Base-by-base conservation (phyloP, 2,113 vertebrate species). In the Pachypanchax playfairii region DNA sequence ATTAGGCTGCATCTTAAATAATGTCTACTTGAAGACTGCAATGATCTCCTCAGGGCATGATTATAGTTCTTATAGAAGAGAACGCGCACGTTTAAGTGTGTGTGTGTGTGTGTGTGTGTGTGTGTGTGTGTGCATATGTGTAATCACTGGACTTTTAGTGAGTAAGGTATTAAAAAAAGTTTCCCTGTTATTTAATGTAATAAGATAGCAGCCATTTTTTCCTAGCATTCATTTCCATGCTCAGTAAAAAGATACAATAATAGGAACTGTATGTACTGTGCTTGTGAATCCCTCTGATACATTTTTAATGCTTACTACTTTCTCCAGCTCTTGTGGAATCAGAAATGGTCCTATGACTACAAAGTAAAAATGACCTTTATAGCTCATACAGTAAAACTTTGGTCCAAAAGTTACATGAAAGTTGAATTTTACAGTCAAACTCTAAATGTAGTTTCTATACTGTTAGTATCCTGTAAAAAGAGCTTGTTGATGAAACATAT, bases 221-320 rank as follows among this genome's bases (percentile, higher is more conserved):
- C 9, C 21, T 13, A 24, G 43, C 21, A 17, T 50, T 59, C 53
- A 59, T 56, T 56, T 24, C 17, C 48, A 3, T 35, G 20, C 42
- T 31, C 46, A 43, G 44, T 67, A 65, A 65, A 65, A 54, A 28
- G 29, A 60, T 50, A 70, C 10, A 73, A 46, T 62, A 77, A 63
- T 62, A 35, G 54, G 62, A 52, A 33, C 49, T 43, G 49, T 44
- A 59, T 79, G 29, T 56, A 44, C 4, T 57, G 17, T 39, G 31
- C 67, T 51, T 70, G 25, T 70, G 58, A 80, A 65, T 62, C 31
- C 28, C 60, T 63, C 25, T 65, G 22, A 60, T 83, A 43, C 58
- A 78, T 72, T 65, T 82, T 84, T 72, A 48, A 76, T 71, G 21
- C 4, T 22, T 49, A 7, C 14, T 18, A n/a, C 43, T 36, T 17